Percentiles rank a stretch among this genome's conserved stretches.
These are phyloP conservation scores for Heteromurus nitidus DNA, from an alignment of 2,888 invertebrate species.

Conservation along the genomic window DNA sequence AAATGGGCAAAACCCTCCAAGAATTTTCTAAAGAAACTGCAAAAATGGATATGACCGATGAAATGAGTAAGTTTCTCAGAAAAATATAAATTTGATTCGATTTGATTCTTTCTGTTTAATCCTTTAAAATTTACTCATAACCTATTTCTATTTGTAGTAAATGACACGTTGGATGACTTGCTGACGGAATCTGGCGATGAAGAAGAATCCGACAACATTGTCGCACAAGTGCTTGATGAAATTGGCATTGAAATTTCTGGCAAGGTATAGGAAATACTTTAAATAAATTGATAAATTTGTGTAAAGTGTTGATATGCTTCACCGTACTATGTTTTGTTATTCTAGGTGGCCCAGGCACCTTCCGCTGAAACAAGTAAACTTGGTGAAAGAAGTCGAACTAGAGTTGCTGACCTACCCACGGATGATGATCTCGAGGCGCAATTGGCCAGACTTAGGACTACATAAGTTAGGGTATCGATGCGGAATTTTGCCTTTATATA, in stretches of 20 bases:
- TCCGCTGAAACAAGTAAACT: conserved; percentile 81
- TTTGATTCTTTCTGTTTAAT: neutral
- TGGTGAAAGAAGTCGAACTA: conserved; percentile 76
- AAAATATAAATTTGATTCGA: neutral
- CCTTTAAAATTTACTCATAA: neutral
- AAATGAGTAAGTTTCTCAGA: conserved; percentile 84
- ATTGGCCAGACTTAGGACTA: conserved; percentile 79
- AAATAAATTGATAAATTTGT: neutral
- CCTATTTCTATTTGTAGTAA: too few relatives aligned
- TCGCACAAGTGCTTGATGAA: conserved; percentile 94
- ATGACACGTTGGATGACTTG: conserved; percentile 93
- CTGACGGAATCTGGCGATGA: conserved; percentile 93
- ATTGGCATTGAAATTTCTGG: conserved; percentile 96
- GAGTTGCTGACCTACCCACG: conserved; percentile 77
- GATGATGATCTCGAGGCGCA: conserved; percentile 85
- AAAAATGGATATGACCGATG: conserved; percentile 96
- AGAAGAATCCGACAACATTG: conserved; percentile 89
- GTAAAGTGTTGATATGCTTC: too few relatives aligned
- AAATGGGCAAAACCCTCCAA: conserved; percentile 87
- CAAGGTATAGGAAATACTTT: conserved; percentile 80
- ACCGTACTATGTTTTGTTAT: conserved; percentile 4
- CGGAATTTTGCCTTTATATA: neutral
- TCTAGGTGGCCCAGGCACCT: conserved; percentile 75
- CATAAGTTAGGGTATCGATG: too few relatives aligned
- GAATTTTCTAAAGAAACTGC: conserved; percentile 89